These are phyloP conservation scores for Odontothrips loti DNA, from an alignment of 2,888 invertebrate genomes.

Conservation along the genomic window DNA sequence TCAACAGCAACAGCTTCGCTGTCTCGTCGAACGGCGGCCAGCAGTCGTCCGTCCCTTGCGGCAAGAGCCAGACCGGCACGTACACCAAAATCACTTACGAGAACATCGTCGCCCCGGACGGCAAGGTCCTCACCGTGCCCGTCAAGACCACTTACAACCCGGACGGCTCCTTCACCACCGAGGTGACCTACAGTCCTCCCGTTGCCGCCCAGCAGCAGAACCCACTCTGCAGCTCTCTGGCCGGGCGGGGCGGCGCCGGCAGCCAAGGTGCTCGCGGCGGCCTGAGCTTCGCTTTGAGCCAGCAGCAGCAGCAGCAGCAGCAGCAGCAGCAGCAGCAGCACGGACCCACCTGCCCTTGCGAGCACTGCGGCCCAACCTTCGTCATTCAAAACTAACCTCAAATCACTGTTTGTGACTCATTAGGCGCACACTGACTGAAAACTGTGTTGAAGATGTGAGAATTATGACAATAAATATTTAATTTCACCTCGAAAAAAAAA, in stretches of 20 bases:
- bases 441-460: too few relatives aligned
- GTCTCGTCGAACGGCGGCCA: not conserved
- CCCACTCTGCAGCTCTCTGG: not conserved
- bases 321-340: too few relatives aligned
- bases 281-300: too few relatives aligned
- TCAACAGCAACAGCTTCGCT: not conserved
- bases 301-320: too few relatives aligned
- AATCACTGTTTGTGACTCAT: too few relatives aligned
- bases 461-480: too few relatives aligned
- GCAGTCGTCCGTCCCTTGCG: not conserved
- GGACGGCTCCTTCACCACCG: constrained; percentile 5
- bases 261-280: not conserved
- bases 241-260: not conserved
- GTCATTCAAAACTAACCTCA: too few relatives aligned
- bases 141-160: constrained; percentile 7
- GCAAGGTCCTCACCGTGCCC: not conserved
- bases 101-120: constrained; percentile 21
- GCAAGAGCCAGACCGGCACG: not conserved
- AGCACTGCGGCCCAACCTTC: too few relatives aligned
- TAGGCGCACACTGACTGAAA: too few relatives aligned
- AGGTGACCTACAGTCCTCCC: not conserved
- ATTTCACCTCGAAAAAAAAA: too few relatives aligned
- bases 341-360: too few relatives aligned
- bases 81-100: constrained; percentile 9
- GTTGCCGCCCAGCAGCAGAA: not conserved